Evolutionary conservation across 1,140 invertebrate species (phyloP).

Genomic region (Thaumatotibia leucotreta): DNA sequence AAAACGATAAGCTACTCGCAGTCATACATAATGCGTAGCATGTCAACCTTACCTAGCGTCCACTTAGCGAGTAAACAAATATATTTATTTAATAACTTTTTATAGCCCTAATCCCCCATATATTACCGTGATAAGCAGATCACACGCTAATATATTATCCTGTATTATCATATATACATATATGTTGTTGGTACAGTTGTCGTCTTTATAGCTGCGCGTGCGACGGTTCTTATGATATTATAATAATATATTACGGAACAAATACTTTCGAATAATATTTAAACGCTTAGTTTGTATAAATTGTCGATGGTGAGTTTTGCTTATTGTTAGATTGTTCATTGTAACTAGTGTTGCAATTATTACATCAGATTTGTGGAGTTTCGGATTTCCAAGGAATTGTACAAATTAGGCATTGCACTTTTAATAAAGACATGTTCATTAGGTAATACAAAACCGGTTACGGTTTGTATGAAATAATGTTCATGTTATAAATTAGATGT

Average conservation of each 20-base stretch:
- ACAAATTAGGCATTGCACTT: no score
- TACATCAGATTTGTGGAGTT: no score
- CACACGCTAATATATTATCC: conserved; percentile 46
- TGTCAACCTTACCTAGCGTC: neutral
- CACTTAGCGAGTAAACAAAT: conserved; percentile 59
- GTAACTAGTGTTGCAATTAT: neutral
- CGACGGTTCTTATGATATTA: neutral
- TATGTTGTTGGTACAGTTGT: conserved; percentile 21
- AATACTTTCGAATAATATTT: conserved; percentile 1
- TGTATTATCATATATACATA: conserved; percentile 29
- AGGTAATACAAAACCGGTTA: no score
- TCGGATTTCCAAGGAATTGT: no score
- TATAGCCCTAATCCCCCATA: conserved; percentile 66
- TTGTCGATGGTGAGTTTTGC: neutral
- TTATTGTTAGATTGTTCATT: neutral
- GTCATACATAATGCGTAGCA: neutral
- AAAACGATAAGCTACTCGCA: neutral
- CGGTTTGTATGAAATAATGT: no score
- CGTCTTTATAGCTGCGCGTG: conserved; percentile 17
- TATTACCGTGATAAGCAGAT: conserved; percentile 67
- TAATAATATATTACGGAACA: conserved; percentile 2
- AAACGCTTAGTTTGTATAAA: neutral
- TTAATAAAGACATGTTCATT: no score
- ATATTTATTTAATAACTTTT: conserved; percentile 72
- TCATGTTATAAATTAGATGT: no score